Percentiles rank a stretch among this genome's conserved stretches.
Conservation (phyloP, 2,113 vertebrate genomes). For the Rostratula benghalensis region DNA sequence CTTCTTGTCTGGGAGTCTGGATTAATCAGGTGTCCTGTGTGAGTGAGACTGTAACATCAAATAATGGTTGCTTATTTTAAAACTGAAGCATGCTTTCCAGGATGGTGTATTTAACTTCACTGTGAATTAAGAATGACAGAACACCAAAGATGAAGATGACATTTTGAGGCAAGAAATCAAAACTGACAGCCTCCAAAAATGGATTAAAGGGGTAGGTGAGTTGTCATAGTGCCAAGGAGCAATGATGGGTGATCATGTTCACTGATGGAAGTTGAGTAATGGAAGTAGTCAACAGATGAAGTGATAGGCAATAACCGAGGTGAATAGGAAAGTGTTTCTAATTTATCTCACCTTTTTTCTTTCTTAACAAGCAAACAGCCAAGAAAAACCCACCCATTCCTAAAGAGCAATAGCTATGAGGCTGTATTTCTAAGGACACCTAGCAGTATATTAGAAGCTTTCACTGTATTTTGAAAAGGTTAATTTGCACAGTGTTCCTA, state of each 20-base stretch:
- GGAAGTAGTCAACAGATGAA: not conserved
- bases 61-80: not conserved
- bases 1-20: not conserved
- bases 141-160: not conserved
- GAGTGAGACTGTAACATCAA: not conserved
- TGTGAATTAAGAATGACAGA: not conserved
- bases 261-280: not conserved
- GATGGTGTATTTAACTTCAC: not conserved
- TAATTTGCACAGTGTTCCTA: not conserved
- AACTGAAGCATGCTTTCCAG: not conserved
- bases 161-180: not conserved
- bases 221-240: not conserved
- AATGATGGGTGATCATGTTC: not conserved
- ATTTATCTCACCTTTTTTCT: not conserved
- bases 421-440: not conserved
- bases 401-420: not conserved
- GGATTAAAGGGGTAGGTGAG: not conserved
- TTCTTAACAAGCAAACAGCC: not conserved
- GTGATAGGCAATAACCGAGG: not conserved
- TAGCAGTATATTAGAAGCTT: not conserved
- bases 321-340: not conserved
- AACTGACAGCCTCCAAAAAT: not conserved
- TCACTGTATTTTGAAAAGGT: not conserved
- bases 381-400: not conserved
- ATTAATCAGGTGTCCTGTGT: not conserved